A percentile compares a stretch with the other conserved stretches of the same genome.
phyloP scores from a whole-genome alignment of 1,140 invertebrate genomes.

The Hylyphantes graminicola region DNA sequence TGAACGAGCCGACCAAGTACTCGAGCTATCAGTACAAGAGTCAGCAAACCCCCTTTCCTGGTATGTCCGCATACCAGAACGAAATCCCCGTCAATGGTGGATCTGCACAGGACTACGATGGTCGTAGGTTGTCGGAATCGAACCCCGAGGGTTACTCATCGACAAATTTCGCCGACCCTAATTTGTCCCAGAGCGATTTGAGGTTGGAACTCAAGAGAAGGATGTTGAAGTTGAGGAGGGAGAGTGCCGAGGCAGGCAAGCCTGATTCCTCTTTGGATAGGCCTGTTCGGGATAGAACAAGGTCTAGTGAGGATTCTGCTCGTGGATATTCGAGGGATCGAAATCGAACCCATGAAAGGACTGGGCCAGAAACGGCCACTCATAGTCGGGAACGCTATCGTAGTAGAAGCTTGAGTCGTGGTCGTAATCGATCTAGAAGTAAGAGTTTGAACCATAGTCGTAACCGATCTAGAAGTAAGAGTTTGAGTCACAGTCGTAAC shows the following conservation, averaged over 20 bases:
- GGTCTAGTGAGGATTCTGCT: background rate
- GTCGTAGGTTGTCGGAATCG: too few species aligned
- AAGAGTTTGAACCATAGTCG: background rate
- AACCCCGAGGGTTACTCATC: background rate
- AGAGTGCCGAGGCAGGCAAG: background rate
- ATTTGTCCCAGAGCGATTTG: constrained; percentile 24
- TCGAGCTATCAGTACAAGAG: too few species aligned
- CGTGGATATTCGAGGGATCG: background rate
- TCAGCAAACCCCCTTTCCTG: too few species aligned
- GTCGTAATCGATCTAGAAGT: background rate
- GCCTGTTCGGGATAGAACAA: too few species aligned
- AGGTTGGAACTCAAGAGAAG: constrained; percentile 30
- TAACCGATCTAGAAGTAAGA: constrained; percentile 15
- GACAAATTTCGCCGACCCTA: background rate
- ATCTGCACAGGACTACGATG: too few species aligned
- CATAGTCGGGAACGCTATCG: background rate
- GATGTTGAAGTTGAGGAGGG: background rate
- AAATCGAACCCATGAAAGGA: background rate
- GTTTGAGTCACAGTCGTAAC: background rate
- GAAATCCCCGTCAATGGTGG: too few species aligned
- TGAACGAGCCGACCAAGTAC: too few species aligned
- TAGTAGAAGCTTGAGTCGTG: background rate
- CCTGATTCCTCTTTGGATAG: background rate
- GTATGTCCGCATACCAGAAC: too few species aligned
- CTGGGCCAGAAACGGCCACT: background rate